A percentile compares a stretch with the other conserved stretches of the same genome.
phyloP scores from a whole-genome alignment of 2,888 invertebrate genomes.

The Adineta ricciae region DNA sequence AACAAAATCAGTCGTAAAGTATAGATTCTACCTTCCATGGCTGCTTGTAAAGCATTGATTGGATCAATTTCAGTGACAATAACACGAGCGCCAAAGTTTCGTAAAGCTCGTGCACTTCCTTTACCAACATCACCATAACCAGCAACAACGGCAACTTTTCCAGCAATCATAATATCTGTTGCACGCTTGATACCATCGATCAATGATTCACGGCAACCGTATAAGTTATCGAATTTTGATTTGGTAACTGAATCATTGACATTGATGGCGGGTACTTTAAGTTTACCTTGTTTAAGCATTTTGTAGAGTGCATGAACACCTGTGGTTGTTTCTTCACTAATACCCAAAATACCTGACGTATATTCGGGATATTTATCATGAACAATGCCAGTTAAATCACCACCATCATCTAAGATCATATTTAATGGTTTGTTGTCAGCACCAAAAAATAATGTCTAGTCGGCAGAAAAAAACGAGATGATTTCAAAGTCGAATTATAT shows the following conservation, averaged over 20 bases:
- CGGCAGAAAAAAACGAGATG: too few relatives aligned
- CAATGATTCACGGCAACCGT: constrained; percentile 93
- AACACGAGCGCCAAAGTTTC: constrained; percentile 87
- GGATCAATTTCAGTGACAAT: constrained; percentile 96
- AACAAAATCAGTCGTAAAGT: too few relatives aligned
- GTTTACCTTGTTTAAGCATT: constrained; percentile 72
- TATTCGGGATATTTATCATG: constrained; percentile 74
- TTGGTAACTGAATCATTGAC: constrained; percentile 99
- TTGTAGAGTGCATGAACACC: constrained; percentile 95
- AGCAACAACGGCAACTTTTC: constrained; percentile 91
- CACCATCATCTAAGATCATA: constrained; percentile 96
- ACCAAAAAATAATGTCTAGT: constrained; percentile 67
- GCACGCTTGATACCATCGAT: constrained; percentile 96
- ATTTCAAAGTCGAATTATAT: too few relatives aligned
- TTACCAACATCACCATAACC: constrained; percentile 99
- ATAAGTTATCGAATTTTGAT: constrained; percentile 95
- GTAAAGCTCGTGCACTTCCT: constrained; percentile 87
- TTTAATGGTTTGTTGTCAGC: constrained; percentile 76
- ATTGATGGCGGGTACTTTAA: constrained; percentile 90
- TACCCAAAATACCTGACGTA: constrained; percentile 60
- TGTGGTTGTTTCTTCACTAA: constrained; percentile 97
- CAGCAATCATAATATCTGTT: constrained; percentile 96
- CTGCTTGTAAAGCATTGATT: constrained; percentile 85
- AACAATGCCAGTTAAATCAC: constrained; percentile 88
- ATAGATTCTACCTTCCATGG: constrained; percentile 77